Percentiles rank a stretch among this genome's conserved stretches.
These are phyloP conservation scores for Hypothenemus hampei DNA, from an alignment of 1,140 invertebrate genomes.

Conservation along the genomic window DNA sequence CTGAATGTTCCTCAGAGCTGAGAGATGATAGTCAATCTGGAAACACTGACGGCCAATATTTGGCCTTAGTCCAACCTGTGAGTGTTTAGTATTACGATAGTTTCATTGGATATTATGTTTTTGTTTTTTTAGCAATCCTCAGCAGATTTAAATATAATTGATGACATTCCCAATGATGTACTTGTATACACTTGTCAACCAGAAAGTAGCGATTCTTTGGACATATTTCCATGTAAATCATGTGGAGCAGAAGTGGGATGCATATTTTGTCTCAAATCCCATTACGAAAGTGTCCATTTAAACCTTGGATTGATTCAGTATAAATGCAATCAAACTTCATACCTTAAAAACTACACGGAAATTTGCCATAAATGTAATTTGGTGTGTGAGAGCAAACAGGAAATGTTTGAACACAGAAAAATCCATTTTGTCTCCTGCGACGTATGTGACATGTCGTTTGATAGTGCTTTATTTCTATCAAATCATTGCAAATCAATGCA, in stretches of 20 bases:
- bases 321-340: conserved; percentile 22
- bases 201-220: not conserved
- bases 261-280: conserved; percentile 29
- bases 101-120: not conserved
- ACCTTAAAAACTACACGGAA: conserved; percentile 18
- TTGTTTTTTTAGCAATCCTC: too few species aligned
- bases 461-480: conserved; percentile 23
- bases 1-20: not conserved
- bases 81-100: not conserved
- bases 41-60: not conserved
- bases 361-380: conserved; percentile 28
- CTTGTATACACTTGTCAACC: conserved; percentile 16
- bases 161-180: conserved; percentile 16
- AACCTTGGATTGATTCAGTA: conserved; percentile 25
- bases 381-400: conserved; percentile 21
- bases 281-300: conserved; percentile 28
- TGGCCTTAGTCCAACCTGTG: not conserved
- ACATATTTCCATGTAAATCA: conserved; percentile 21
- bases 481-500: conserved; percentile 27
- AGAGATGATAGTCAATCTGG: not conserved
- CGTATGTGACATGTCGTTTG: conserved; percentile 28
- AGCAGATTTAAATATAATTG: conserved; percentile 2
- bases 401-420: conserved; percentile 27
- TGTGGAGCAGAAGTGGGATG: conserved; percentile 19
- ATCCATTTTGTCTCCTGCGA: conserved; percentile 30